Evolutionary conservation across 2,797 vertebrate species (phyloP).

Genomic region (Lutra lutra): DNA sequence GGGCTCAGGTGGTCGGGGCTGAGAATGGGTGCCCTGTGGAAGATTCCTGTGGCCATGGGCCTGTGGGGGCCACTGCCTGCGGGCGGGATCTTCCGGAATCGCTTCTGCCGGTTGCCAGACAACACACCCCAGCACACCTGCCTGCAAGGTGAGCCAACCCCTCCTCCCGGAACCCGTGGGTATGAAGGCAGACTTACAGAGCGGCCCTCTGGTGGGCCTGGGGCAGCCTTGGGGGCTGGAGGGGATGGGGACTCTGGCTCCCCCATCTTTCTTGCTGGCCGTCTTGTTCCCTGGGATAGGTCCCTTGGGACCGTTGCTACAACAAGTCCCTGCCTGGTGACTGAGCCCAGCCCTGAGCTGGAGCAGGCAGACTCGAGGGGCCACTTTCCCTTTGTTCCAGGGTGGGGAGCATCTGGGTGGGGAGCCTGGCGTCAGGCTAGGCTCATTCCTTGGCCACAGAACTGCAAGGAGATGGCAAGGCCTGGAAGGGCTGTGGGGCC

Average conservation of each 20-base stretch:
- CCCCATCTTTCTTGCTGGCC: conserved; percentile 41
- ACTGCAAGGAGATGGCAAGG: background rate
- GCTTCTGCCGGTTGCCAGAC: conserved; percentile 38
- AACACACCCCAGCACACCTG: conserved; percentile 45
- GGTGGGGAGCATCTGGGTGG: background rate
- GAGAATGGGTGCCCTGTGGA: background rate
- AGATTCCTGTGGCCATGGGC: background rate
- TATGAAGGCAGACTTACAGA: conserved; percentile 69
- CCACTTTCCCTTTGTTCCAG: background rate
- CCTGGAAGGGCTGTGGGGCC: too few relatives aligned
- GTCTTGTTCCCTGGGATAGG: background rate
- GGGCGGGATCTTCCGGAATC: background rate
- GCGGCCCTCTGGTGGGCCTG: background rate
- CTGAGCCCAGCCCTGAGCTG: conserved; percentile 2
- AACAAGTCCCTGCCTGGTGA: conserved; percentile 71
- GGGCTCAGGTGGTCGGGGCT: background rate
- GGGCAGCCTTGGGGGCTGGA: background rate
- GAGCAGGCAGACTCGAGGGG: background rate
- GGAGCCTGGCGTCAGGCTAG: background rate
- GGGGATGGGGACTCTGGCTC: conserved; percentile 43
- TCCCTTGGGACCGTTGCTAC: conserved; percentile 72
- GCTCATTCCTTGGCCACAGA: background rate
- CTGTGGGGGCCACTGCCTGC: background rate
- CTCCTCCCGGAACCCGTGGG: background rate
- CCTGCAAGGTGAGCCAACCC: background rate